Evolutionary conservation across 1,140 invertebrate genomes (phyloP), one percentile per base, ranked within the genome.

Genomic region (silkworm (Bombyx mori)): DNA sequence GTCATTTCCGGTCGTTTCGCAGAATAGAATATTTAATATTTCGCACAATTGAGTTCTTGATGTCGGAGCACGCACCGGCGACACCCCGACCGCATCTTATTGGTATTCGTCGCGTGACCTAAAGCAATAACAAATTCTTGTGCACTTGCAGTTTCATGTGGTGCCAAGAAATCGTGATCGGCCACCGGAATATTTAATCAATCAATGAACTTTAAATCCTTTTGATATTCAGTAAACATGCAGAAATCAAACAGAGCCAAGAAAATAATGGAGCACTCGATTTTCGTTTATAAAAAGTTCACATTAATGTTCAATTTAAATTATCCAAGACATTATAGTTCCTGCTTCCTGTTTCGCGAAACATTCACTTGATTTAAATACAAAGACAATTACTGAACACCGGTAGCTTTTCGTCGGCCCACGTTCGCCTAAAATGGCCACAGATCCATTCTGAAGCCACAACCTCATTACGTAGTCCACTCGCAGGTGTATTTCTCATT

Each of bases 101-200:
- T 83, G 75, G 69, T 76, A 86, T 86, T 72, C 83, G 68, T 73
- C 72, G 71, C 74, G 73, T 79, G 69, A 71, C 75, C 56, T 59
- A 48, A 51, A 62, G 64, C 75, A 73, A 81, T 83, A 77, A 84
- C 83, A 82, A 80, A 86, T 86, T 83, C 83, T 76, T 77, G 73
- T 84, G 77, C 81, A 84, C 80, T 83, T 84, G 81, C 81, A 84
- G 73, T 82, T 84, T 86, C 77, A 74, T 75, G 79, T 66, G 77
- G 65, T 82, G 78, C 78, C 78, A 75, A 83, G 75, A 80, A 86
- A 76, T 70, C 66, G 66, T 73, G 67, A 69, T 71, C 77, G 69
- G 69, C 74, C 74, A 71, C 71, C 77, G 83, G 83, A 83, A 86
- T 86, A 70, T 69, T 76, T 75, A 86, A 79, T 68, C 45, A 47